These are phyloP conservation scores for Strix occidentalis DNA, from an alignment of 2,797 vertebrate species.

Conservation along the genomic window DNA sequence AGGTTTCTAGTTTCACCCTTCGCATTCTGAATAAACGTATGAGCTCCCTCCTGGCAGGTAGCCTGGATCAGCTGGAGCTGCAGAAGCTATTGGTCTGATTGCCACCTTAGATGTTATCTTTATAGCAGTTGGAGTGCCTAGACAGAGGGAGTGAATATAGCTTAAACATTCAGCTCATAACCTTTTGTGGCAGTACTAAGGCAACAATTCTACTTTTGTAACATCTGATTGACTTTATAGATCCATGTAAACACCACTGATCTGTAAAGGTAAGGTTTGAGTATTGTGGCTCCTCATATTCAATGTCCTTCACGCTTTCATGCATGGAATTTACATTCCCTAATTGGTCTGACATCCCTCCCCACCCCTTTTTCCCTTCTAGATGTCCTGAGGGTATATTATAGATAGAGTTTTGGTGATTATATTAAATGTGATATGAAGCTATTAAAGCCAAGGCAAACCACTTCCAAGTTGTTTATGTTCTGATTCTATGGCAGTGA, in stretches of 20 bases:
- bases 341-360: background rate
- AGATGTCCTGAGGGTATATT: background rate
- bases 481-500: background rate
- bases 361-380: background rate
- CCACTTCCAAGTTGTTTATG: too few species aligned
- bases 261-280: background rate
- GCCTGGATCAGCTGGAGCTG: background rate
- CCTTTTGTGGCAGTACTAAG: background rate
- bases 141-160: background rate
- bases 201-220: conserved; percentile 32
- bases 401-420: background rate
- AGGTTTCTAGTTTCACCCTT: background rate
- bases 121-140: background rate
- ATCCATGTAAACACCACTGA: background rate
- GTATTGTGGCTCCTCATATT: background rate
- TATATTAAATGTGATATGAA: too few species aligned
- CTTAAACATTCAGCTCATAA: conserved; percentile 11
- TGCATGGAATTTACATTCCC: background rate
- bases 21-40: background rate
- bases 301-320: background rate
- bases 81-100: background rate
- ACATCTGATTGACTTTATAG: conserved; percentile 19
- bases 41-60: background rate
- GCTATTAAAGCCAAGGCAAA: too few species aligned
- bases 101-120: background rate